phyloP scores from a whole-genome alignment of 2,888 invertebrate species.

The Automeris io region DNA sequence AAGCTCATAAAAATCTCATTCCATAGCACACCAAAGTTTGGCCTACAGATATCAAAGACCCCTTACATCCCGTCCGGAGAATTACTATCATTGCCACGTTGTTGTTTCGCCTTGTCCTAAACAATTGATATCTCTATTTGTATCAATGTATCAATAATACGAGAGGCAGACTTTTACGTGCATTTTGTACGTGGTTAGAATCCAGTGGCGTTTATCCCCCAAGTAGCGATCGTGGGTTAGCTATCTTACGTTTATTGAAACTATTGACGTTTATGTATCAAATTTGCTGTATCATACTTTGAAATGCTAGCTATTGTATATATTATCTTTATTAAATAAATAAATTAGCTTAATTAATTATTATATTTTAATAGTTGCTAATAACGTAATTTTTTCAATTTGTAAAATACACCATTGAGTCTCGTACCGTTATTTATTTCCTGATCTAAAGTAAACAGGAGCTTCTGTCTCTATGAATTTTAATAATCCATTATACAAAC shows the following conservation, averaged over 20 bases:
- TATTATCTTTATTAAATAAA: too few relatives aligned
- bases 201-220: slow-evolving; percentile 39
- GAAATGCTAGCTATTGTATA: too few relatives aligned
- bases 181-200: slow-evolving; percentile 65
- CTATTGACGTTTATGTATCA: slow-evolving; percentile 37
- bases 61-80: slow-evolving; percentile 43
- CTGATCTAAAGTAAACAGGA: too few relatives aligned
- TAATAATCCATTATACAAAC: slow-evolving; percentile 28
- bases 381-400: too few relatives aligned
- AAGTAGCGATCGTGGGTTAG: slow-evolving; percentile 21
- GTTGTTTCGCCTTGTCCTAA: slow-evolving; percentile 66
- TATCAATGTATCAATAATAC: slow-evolving; percentile 77
- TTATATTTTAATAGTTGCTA: too few relatives aligned
- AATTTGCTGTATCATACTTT: slow-evolving; percentile 15
- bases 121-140: slow-evolving; percentile 77
- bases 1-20: slow-evolving; percentile 47
- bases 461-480: slow-evolving; percentile 14
- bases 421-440: too few relatives aligned
- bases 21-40: slow-evolving; percentile 39
- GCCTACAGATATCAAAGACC: slow-evolving; percentile 42
- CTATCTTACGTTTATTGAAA: slow-evolving; percentile 49
- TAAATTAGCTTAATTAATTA: too few relatives aligned
- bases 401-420: too few relatives aligned
- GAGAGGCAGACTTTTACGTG: slow-evolving; percentile 68
- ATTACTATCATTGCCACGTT: slow-evolving; percentile 59